Evolutionary conservation across 2,888 invertebrate genomes (phyloP), one percentile per base, ranked within the genome.

Genomic region (Dorcus hopei): DNA sequence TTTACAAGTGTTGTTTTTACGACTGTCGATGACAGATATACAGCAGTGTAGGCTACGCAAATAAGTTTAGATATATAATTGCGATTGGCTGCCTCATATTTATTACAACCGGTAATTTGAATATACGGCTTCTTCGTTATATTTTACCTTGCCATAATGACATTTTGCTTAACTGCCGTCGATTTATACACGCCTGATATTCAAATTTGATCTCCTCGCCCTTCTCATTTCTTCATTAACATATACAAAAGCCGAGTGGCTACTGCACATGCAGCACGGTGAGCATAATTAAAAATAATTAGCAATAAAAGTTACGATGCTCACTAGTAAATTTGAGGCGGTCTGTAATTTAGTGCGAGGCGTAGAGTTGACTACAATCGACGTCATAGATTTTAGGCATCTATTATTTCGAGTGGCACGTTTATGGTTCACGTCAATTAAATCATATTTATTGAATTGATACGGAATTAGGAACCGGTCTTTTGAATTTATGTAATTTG

Each of bases 71-170:
- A 38, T 52, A 62, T 52, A 62, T 62, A 62, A 62, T 62, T 62
- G 62, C 62, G 52, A 62, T 62, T 67, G 66, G 67, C 61, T 63
- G 66, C 61, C 62, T 67, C 67, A 67, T 67, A 68, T 70, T 70
- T 70, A 70, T 70, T 65, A 62, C 68, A 61, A 61, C 61, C 66
- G 62, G 65, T 66, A 67, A 71, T 71, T 70, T 71, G 67, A 71
- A 70, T 70, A 69, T 70, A 69, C 61, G 64, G 64, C 64, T 57
- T 54, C 55, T 59, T 56, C 59, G 54, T 65, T 61, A 65, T 68
- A 65, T 65, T 65, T 68, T 64, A 62, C 58, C 50, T 49, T 49
- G 54, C 42, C 54, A 52, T 50, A 58, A 50, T 47, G 61, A 57
- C 55, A 45, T 19, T 45, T 33, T n/a, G 14, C 19, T 45, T 45